A percentile compares a stretch with the other conserved stretches of the same genome.
phyloP scores from a whole-genome alignment of 2,888 invertebrate genomes.

The Napeogenes sylphis region DNA sequence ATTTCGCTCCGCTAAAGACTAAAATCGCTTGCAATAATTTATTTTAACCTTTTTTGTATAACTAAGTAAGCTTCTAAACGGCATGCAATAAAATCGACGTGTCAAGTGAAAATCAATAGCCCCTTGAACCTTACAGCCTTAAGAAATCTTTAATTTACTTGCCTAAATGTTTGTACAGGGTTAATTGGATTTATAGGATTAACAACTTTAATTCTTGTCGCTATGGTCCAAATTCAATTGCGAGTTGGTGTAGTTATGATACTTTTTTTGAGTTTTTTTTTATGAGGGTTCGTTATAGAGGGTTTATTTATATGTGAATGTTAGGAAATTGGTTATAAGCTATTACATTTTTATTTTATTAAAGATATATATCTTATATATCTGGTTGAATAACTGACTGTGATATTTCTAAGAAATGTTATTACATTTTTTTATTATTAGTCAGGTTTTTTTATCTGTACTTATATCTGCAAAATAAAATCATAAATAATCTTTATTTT shows the following conservation, averaged over 20 bases:
- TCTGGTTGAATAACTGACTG: too few species aligned
- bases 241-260: constrained; percentile 7
- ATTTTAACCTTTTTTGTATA: constrained; percentile 11
- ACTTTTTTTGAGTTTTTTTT: constrained; percentile 28
- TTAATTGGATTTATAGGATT: constrained; percentile 6
- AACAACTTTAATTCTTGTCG: constrained; percentile 11
- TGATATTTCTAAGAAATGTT: too few species aligned
- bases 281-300: constrained; percentile 27
- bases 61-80: constrained; percentile 20
- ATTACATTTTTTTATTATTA: too few species aligned
- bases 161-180: constrained; percentile 11
- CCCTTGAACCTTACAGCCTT: constrained; percentile 37
- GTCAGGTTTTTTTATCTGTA: too few species aligned
- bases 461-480: too few species aligned
- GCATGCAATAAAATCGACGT: constrained; percentile 34
- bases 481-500: too few species aligned
- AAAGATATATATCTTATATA: constrained; percentile 6
- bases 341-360: constrained; percentile 21
- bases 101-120: constrained; percentile 47
- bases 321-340: constrained; percentile 9
- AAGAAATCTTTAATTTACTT: constrained; percentile 35
- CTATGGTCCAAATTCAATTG: constrained; percentile 11
- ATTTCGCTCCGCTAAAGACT: neutral
- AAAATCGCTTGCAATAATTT: constrained; percentile 4
- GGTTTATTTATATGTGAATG: constrained; percentile 23